Evolutionary conservation across 2,888 invertebrate genomes (phyloP), one percentile per base, ranked within the genome.

Genomic region (Orthosia gothica): DNA sequence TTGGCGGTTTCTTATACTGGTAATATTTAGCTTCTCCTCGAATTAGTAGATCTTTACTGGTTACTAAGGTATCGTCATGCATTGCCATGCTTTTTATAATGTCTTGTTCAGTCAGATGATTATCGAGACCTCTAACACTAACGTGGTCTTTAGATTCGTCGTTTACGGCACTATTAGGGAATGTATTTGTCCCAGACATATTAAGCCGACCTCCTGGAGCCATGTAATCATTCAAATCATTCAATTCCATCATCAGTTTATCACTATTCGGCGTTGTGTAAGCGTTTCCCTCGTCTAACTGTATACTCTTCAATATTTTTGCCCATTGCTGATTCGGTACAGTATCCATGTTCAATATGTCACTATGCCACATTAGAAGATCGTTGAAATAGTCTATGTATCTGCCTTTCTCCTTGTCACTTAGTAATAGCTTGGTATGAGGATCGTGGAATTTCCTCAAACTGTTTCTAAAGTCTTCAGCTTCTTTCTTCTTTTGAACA

Each of bases 351-450:
- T 90, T 86, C 13, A 93, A 68, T 59, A 93, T 87, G 82, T 93
- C 93, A 40, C 88, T 86, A 78, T 93, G 88, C 93, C 93, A 93
- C 77, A 90, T 86, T 4, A 92, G 62, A 0, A 93, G 75, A 70
- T 93, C 93, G 50, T 89, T 89, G 23, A 93, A 92, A 73, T 92
- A 92, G 57, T 93, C 91, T 3, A 67, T 74, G 52, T 84, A 81
- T 9, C 11, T 57, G 13, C 0, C 13, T 12, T 64, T 69, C 1
- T 32, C 3, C 3, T 18, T 70, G 0, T 11, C 4, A 40, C 12
- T 0, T 1, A 26, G 13, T 1, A 5, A 12, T 54, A 5, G 1
- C 1, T 15, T 5, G 0, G 40, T 40, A 12, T 20, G 23, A 9
- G 32, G 2, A 18, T 54, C 1, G 18, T 20, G 13, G 0, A 16